Percentiles rank a stretch among this genome's conserved stretches.
These are phyloP conservation scores for Pardosa pseudoannulata DNA, from an alignment of 2,888 invertebrate genomes.

Conservation along the genomic window DNA sequence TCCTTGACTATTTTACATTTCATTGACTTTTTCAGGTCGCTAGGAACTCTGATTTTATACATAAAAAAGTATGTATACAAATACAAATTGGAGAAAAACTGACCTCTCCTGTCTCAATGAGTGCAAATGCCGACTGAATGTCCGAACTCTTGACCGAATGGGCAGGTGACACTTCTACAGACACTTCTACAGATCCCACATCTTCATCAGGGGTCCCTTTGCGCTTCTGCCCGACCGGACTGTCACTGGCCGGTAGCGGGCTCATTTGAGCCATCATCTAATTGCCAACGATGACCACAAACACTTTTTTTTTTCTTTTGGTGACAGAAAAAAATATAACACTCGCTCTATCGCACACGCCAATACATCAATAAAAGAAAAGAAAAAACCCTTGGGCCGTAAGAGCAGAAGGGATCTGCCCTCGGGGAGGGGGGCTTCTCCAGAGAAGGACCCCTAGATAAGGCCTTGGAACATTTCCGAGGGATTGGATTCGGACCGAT, in stretches of 20 bases:
- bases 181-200: constrained; percentile 51
- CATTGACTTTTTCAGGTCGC: too few species aligned
- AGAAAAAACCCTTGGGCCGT: background rate
- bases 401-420: background rate
- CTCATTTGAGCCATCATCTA: constrained; percentile 72
- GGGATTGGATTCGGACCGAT: constrained; percentile 22
- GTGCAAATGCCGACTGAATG: constrained; percentile 69
- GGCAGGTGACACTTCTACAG: constrained; percentile 62
- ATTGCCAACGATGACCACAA: background rate
- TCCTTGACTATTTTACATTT: too few species aligned
- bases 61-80: too few species aligned
- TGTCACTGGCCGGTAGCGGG: constrained; percentile 51
- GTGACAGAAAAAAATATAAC: too few species aligned
- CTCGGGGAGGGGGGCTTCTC: background rate
- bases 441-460: constrained; percentile 13
- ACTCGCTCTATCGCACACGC: background rate
- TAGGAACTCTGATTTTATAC: too few species aligned
- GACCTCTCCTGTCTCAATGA: constrained; percentile 71
- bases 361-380: too few species aligned
- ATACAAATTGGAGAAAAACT: too few species aligned
- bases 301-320: background rate
- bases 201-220: constrained; percentile 61
- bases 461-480: background rate
- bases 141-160: constrained; percentile 65
- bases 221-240: constrained; percentile 48